phyloP scores from a whole-genome alignment of 2,888 invertebrate species.

The Himalopsyche japonica region DNA sequence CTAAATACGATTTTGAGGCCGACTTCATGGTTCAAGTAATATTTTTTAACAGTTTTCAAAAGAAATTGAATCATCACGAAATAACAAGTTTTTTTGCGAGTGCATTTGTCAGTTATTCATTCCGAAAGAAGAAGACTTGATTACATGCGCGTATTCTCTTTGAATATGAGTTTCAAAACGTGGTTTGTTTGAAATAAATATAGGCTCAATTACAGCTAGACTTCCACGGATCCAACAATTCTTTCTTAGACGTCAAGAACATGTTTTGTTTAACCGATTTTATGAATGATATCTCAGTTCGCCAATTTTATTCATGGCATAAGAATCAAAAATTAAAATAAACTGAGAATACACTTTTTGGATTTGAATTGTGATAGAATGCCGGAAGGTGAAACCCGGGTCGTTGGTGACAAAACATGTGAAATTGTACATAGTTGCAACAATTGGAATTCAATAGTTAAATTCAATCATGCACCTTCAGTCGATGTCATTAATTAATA shows the following conservation, averaged over 20 bases:
- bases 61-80: not conserved
- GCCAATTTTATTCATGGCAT: not conserved
- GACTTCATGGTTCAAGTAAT: not conserved
- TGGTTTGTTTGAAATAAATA: not conserved
- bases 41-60: not conserved
- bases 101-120: not conserved
- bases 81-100: not conserved
- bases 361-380: too few relatives aligned
- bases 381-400: too few relatives aligned
- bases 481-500: too few relatives aligned
- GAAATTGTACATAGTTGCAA: too few relatives aligned
- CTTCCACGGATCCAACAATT: not conserved
- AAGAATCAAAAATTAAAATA: too few relatives aligned
- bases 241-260: not conserved
- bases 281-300: not conserved
- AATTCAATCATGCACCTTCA: too few relatives aligned
- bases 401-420: too few relatives aligned
- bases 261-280: not conserved
- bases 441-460: too few relatives aligned
- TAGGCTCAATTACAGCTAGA: not conserved
- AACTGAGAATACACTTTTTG: too few relatives aligned
- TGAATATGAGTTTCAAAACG: not conserved
- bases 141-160: not conserved
- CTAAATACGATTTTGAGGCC: not conserved
- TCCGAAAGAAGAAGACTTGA: not conserved